Evolutionary conservation across 2,888 invertebrate genomes (phyloP), one percentile per base, ranked within the genome.

Genomic region (Calephelis perditalis): DNA sequence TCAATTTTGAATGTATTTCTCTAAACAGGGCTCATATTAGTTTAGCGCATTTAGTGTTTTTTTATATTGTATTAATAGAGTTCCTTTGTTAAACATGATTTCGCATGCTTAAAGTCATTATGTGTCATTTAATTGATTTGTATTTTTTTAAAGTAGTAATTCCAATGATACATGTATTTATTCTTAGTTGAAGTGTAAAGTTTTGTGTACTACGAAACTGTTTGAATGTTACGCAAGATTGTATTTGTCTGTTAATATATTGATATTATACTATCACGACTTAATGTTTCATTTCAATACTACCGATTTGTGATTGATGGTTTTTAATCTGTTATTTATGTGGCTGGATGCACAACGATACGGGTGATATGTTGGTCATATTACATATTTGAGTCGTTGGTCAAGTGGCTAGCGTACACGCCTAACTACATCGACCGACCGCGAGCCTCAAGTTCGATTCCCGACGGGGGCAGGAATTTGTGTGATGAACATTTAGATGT

Each of bases 181-280:
- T 86, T 83, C 82, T 82, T 87, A 72, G 49, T 73, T 82, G 77
- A 77, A 68, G 76, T 79, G 78, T 80, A 80, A 75, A 78, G 80
- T 78, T 76, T 78, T 80, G 60, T 74, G 71, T 77, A 76, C 72
- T 75, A 74, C 70, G 71, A 80, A 78, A 81, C 78, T 78, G 78
- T 76, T 81, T 81, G 72, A 81, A 83, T 85, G 86, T 84, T 86
- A 80, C 76, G 67, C 72, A 75, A 82, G 77, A 84, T 80, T 81
- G 86, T 89, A 85, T 88, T 86, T 84, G 86, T 89, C 86, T 90
- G 88, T 89, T 90, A 59, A 55, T 59, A 86, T 82, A 77, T 80
- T 80, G 82, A 82, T 84, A 86, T 80, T 84, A 71, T 73, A 72
- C 73, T 78, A 75, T 82, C 82, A 82, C 75, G 74, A 68, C 61